Base-by-base conservation (phyloP, 1,140 invertebrate genomes). In the Hycleus cichorii region DNA sequence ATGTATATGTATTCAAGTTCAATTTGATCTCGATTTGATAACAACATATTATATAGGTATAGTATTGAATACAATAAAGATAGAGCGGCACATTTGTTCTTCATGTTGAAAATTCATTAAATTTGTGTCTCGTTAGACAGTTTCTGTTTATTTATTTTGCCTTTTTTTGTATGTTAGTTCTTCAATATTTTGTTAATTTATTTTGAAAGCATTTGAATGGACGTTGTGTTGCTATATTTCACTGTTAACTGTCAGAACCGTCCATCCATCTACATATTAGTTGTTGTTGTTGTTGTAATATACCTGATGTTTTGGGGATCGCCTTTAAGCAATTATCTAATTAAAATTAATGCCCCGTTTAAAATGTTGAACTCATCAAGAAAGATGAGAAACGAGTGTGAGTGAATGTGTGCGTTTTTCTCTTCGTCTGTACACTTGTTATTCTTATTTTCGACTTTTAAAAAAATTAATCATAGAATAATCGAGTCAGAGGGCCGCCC, bases 311-410 rank as follows among this genome's bases (percentile, higher is more conserved):
- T 62, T 56, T 55, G 58, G 59, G 47, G 64, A 58, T 64, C 60
- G 59, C 64, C 69, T 71, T 64, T 67, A 60, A 71, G 69, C 71
- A 73, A 73, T 73, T 72, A 72, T 70, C 69, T 72, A 73, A 73
- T 73, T 73, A 73, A 73, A 73, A 73, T 73, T 73, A 71, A 72
- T 72, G 67, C 61, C 40, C 65, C 68, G 62, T 72, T 71, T 70
- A 71, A 73, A 71, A 70, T 64, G 40, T 55, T 54, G 64, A 70
- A 69, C 69, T 73, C 70, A 71, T 73, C 71, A 72, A 58, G 66
- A 64, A 40, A 50, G 52, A 60, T 4, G 11, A 42, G 10, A 39
- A 39, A 10, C 6, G 39, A 39, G 39, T 6, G 39, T 7, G 39
- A 39, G 39, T 39, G 39, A 39, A 39, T 6, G 10, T 39, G 39